Evolutionary conservation across 1,140 invertebrate genomes (phyloP).

Genomic region (Prorops nasuta): DNA sequence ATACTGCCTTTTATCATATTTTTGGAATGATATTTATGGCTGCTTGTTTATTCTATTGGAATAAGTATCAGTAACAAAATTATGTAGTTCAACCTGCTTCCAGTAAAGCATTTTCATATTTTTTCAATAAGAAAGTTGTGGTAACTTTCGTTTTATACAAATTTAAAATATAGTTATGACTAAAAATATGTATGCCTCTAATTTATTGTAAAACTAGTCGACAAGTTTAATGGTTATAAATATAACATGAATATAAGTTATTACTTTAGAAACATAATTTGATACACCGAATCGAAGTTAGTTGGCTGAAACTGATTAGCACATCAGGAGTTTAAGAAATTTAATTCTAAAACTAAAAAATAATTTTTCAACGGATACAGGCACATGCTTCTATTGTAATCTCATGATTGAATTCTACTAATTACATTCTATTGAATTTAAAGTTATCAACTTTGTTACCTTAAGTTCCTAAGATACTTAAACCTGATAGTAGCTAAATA

Average conservation of each 20-base stretch:
- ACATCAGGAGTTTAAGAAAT: no score
- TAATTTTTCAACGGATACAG: no score
- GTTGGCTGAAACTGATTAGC: not conserved
- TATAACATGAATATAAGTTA: not conserved
- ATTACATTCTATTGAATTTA: no score
- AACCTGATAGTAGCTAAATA: no score
- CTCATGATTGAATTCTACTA: no score
- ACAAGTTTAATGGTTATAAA: not conserved
- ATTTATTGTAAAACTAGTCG: not conserved
- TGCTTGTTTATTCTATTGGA: conserved; percentile 43
- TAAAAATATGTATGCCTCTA: not conserved
- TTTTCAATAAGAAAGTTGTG: conserved; percentile 20
- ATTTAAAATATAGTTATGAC: conserved; percentile 9
- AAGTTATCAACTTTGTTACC: no score
- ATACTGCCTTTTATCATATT: conserved; percentile 44
- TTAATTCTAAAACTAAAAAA: no score
- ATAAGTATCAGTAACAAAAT: conserved; percentile 28
- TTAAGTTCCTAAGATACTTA: no score
- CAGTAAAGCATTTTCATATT: no score
- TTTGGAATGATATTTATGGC: conserved; percentile 44
- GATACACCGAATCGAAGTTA: no score
- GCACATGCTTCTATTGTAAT: no score
- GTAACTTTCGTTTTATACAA: conserved; percentile 15
- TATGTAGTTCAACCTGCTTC: no score
- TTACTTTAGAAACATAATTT: not conserved